These are phyloP conservation scores for Otis tarda DNA, from an alignment of 2,113 vertebrate species.

Conservation along the genomic window DNA sequence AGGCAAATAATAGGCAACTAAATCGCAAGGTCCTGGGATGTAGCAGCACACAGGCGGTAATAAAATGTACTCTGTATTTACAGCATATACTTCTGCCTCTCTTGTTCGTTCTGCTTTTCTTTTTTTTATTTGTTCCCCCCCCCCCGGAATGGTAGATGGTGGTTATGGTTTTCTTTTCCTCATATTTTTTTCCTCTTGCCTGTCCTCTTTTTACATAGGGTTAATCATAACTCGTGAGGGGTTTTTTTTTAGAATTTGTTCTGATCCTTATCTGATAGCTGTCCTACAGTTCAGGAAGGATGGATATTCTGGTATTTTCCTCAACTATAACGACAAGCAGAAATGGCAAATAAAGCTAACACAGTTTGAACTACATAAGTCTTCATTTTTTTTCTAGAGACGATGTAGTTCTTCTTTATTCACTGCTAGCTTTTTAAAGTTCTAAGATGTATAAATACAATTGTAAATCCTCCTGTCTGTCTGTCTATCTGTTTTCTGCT, in stretches of 20 bases:
- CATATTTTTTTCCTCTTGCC: not conserved
- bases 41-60: slow-evolving; percentile 25
- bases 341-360: not conserved
- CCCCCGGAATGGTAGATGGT: not conserved
- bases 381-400: not conserved
- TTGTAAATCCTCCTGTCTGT: not conserved
- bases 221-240: slow-evolving; percentile 35
- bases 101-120: fast-evolving
- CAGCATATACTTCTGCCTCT: not conserved
- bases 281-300: slow-evolving; percentile 3
- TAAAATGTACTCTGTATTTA: slow-evolving; percentile 59
- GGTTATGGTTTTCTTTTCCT: slow-evolving; percentile 16
- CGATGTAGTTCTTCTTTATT: not conserved
- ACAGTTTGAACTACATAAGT: not conserved
- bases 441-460: not conserved
- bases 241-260: slow-evolving; percentile 31
- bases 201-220: slow-evolving; percentile 50
- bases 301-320: slow-evolving; percentile 32
- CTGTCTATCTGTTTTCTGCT: not conserved
- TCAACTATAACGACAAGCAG: slow-evolving; percentile 5
- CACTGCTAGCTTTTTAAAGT: not conserved
- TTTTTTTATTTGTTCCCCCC: not conserved
- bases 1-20: slow-evolving; percentile 75
- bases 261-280: slow-evolving; percentile 35
- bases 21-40: slow-evolving; percentile 65